Evolutionary conservation across 2,888 invertebrate species (phyloP).

Genomic region (Phrixothrix hirtus): DNA sequence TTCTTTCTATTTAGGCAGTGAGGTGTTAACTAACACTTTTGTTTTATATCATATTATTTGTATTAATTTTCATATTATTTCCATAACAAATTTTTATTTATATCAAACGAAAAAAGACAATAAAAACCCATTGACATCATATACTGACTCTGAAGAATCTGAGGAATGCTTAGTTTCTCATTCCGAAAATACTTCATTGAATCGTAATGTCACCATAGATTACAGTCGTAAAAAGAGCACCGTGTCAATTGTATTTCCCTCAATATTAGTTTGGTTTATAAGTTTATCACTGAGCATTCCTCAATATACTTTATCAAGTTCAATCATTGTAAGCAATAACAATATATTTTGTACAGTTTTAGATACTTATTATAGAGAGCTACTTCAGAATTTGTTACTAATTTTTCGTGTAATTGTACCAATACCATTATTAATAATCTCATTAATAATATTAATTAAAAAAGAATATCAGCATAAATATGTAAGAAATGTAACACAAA

Average conservation of each 20-base stretch:
- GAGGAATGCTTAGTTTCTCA: conserved; percentile 47
- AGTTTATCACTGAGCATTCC: conserved; percentile 64
- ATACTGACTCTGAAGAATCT: conserved; percentile 40
- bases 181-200: conserved; percentile 54
- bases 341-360: conserved; percentile 59
- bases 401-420: conserved; percentile 48
- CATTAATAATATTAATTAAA: conserved; percentile 41
- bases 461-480: conserved; percentile 43
- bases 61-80: conserved; percentile 63
- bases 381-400: conserved; percentile 46
- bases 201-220: conserved; percentile 61
- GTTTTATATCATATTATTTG: conserved; percentile 62
- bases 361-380: conserved; percentile 57
- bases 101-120: conserved; percentile 52
- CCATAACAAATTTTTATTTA: conserved; percentile 60
- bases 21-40: conserved; percentile 62
- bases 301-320: conserved; percentile 61
- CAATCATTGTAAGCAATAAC: conserved; percentile 53
- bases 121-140: conserved; percentile 46
- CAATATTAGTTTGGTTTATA: conserved; percentile 63
- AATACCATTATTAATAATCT: conserved; percentile 41
- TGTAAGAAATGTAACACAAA: conserved; percentile 40
- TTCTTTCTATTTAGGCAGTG: conserved; percentile 60
- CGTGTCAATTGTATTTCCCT: conserved; percentile 60
- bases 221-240: conserved; percentile 57